Percentiles rank a stretch among this genome's conserved stretches.
phyloP scores from a whole-genome alignment of 2,888 invertebrate genomes.

The Noctua janthe region DNA sequence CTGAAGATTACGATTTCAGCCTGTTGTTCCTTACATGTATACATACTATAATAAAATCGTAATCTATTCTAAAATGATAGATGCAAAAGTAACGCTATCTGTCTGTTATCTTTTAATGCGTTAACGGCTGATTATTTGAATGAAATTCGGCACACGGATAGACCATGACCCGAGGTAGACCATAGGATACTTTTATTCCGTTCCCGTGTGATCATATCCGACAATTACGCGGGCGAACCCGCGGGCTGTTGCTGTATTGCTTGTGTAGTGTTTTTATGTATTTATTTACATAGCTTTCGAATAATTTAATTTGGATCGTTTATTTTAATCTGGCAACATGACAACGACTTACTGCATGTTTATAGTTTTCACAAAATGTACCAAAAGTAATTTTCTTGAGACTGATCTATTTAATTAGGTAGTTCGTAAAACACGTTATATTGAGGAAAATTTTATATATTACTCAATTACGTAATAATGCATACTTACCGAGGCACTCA shows the following conservation, averaged over 20 bases:
- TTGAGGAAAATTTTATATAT: conserved; percentile 1
- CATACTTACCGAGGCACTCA: background rate
- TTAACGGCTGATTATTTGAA: background rate
- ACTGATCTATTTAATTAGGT: background rate
- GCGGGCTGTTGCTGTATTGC: background rate
- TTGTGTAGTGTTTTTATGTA: background rate
- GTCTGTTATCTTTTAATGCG: background rate
- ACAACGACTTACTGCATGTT: background rate
- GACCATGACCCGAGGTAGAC: background rate
- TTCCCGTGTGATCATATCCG: background rate
- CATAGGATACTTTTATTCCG: background rate
- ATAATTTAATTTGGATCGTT: background rate
- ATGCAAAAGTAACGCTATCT: background rate
- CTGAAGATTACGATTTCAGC: background rate
- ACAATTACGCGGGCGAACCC: background rate
- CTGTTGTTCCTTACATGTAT: background rate
- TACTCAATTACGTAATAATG: background rate
- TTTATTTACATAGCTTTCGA: background rate
- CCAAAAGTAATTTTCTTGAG: background rate
- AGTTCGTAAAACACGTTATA: background rate
- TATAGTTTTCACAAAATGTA: background rate
- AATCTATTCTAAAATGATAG: background rate
- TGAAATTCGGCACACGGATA: background rate
- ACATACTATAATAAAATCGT: background rate
- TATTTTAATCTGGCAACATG: conserved; percentile 21